Evolutionary conservation across 2,797 vertebrate species (phyloP), one percentile per base, ranked within the genome.

Genomic region (Anabacerthia variegaticeps): DNA sequence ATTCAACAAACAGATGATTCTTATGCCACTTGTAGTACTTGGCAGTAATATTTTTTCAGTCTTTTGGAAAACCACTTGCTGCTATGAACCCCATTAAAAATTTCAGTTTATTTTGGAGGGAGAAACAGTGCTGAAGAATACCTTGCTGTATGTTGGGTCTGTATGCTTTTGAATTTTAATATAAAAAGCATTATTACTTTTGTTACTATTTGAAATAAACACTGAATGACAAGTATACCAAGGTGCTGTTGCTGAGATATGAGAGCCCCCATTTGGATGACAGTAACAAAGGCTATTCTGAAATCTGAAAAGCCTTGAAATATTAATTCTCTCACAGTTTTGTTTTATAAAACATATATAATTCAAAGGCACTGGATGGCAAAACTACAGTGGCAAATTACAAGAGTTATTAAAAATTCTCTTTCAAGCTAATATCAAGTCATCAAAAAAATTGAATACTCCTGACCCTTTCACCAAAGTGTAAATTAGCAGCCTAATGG

Each of bases 401-500:
- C 66, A 74, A 63, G 92, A 73, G 85, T 96, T 97, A 98, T 97
- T 98, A 98, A 98, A 97, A 97, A 96, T 97, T 94, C 69, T 85
- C 71, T 97, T 97, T 98, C 86, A 96, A 97, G 95, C 96, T 97
- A 97, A 95, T 96, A 97, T 93, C 74, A 97, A 97, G 92, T 96
- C 91, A 96, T 97, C 91, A 96, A 97, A 97, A 89, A 97, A 95
- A 92, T 89, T 34, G 81, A 98, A 92, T 88, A 76, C 76, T 96
- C 61, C 96, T 97, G 97, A 98, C 97, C 97, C 92, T 97, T 97
- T 96, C 88, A 74, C 76, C 56, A 27, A 98, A 92, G 97, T 97
- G 97, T 95, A 97, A 98, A 98, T 98, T 98, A 98, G 89, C 83
- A 96, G 87, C 85, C 91, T 97, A 97, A 97, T 97, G 96, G 76